phyloP scores from a whole-genome alignment of 2,797 vertebrate species.

The Xyrichtys novacula region DNA sequence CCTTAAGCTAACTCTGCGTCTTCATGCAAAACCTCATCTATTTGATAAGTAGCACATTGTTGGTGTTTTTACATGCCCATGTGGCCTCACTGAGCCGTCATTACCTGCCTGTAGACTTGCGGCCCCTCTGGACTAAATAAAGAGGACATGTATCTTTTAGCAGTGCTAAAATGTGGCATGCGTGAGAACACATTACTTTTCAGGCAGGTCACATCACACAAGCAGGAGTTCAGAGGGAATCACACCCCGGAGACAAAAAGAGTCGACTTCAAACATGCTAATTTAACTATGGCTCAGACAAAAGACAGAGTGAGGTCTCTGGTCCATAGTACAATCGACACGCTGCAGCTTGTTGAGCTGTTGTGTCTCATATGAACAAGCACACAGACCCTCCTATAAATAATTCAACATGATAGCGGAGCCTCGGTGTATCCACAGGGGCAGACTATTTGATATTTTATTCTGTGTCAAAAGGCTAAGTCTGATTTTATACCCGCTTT shows the following conservation, averaged over 20 bases:
- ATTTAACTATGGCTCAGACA: not conserved
- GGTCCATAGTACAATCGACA: constrained; percentile 58
- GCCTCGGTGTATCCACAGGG: constrained; percentile 68
- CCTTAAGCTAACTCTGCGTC: no score
- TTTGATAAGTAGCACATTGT: no score
- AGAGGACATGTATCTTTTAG: not conserved
- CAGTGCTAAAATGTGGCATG: not conserved
- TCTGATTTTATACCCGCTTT: constrained; percentile 73
- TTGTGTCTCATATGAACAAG: constrained; percentile 77
- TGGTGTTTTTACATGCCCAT: no score
- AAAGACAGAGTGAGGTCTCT: constrained; percentile 20
- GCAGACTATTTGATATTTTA: constrained; percentile 82
- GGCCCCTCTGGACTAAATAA: not conserved
- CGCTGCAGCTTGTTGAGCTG: constrained; percentile 60
- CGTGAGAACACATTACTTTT: not conserved
- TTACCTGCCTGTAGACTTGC: not conserved
- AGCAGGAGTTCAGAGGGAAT: not conserved
- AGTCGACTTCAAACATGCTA: not conserved
- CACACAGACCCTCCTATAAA: constrained; percentile 81
- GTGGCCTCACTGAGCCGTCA: not conserved
- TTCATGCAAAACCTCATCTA: no score
- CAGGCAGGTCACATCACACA: constrained; percentile 3
- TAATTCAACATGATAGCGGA: constrained; percentile 80
- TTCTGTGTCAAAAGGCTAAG: constrained; percentile 84
- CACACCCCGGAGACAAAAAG: not conserved